Base-by-base conservation (phyloP, 2,888 invertebrate species). In the Trachelus troglodyta region DNA sequence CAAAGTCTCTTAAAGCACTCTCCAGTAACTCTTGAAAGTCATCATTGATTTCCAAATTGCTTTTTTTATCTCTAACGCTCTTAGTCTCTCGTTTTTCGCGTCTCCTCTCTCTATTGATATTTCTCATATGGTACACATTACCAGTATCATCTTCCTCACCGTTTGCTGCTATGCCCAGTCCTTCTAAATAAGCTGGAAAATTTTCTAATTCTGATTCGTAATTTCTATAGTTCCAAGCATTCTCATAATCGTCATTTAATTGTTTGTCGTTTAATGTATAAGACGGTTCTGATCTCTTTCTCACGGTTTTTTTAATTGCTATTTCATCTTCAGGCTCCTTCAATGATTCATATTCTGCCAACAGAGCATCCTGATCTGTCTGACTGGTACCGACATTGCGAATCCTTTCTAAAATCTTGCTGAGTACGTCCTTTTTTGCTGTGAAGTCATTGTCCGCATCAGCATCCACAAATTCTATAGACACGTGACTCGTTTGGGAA, bases 241-340 rank as follows among this genome's bases (percentile, higher is more conserved):
- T 76, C 11, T 73, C 76, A 37, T 82, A 75, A 12, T 81, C 76
- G 34, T 81, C 73, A 69, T 75, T 73, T 9, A 56, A 23, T 56
- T 56, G 9, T 56, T 56, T 56, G 2, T 56, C 23, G 9, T 56
- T 56, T 23, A 56, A 23, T 56, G 2, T 23, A 56, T 56, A 56
- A 56, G 56, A 0, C 35, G 79, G 56, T 68, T 80, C 77, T 15
- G 83, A 83, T 75, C 83, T 77, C 37, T 83, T 83, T 11, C 74
- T 56, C 12, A 15, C 23, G 33, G 31, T 75, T 76, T 34, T 75
- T 76, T 34, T 23, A 31, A 34, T n/a, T 77, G 12, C 15, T 1
- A 34, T 75, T 68, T 15, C 35, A 37, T n/a, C 69, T 77, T 69
- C 6, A 34, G 15, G 73, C 30, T 69, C 77, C 79, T 33, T 31